Evolutionary conservation across 2,113 vertebrate species (phyloP), one percentile per base, ranked within the genome.

Genomic region (Brachypodius melanocephalos): DNA sequence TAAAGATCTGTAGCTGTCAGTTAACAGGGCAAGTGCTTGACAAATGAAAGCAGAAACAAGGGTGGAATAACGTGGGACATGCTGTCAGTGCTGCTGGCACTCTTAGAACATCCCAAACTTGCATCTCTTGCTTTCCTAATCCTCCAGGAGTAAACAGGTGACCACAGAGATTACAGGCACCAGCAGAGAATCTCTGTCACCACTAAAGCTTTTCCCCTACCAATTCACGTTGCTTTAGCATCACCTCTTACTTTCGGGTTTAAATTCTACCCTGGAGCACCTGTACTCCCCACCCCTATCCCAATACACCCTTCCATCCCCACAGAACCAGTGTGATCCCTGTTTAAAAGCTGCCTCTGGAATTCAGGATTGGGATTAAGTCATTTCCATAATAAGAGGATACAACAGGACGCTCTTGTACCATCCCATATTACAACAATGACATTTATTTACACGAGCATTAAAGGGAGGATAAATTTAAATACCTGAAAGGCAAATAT

Each of bases 401-500:
- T 73, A 65, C 22, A 66, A 93, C 13, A 48, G 45, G 71, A 86
- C 0, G 0, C 31, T 67, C 83, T n/a, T 21, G 29, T 36, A 77
- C 46, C 42, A 45, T 28, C 61, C 59, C 43, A 74, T 40, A 72
- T 14, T 59, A 76, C 46, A 78, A 58, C 54, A 68, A 42, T 3
- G 0, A 22, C 0, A 1, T 67, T 84, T 90, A 83, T 78, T 90
- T 88, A 78, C 18, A 13, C 29, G 71, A 45, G 13, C n/a, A 74
- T 62, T 93, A 86, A 80, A 74, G 34, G 29, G 8, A 92, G 40
- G 68, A 75, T 83, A 92, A 85, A 90, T 74, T 94, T 87, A 92
- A 97, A 55, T 81, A 93, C 83, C 85, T 89, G 91, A 94, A 96
- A 89, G 96, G 79, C 88, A 97, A 96, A 97, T 89, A 97, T 61